Evolutionary conservation across 1,140 invertebrate genomes (phyloP).

Genomic region (Coenobita brevimanus): DNA sequence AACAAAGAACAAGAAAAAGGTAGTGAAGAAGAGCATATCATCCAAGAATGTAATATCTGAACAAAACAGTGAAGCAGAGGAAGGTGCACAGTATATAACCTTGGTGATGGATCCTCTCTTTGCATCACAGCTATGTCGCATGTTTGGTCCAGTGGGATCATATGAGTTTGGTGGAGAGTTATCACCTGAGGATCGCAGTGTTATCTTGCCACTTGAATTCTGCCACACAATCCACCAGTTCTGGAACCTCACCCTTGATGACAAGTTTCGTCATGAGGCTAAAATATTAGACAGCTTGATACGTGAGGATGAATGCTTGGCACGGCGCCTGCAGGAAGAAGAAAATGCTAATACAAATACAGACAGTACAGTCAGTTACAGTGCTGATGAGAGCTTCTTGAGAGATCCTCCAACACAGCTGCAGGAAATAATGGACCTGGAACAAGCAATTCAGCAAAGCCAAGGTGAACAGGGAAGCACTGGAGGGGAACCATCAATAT

Average conservation of each 20-base stretch:
- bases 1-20: slow-evolving; percentile 36
- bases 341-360: slow-evolving; percentile 14
- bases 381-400: background rate
- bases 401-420: slow-evolving; percentile 37
- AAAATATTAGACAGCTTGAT: slow-evolving; percentile 50
- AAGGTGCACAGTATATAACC: slow-evolving; percentile 48
- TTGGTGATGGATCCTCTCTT: slow-evolving; percentile 55
- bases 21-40: slow-evolving; percentile 5
- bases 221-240: slow-evolving; percentile 50
- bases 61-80: slow-evolving; percentile 12
- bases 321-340: slow-evolving; percentile 46
- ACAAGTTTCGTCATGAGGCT: slow-evolving; percentile 54
- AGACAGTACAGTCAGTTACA: background rate
- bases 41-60: background rate
- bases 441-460: slow-evolving; percentile 51
- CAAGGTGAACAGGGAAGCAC: background rate
- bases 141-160: slow-evolving; percentile 50
- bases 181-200: slow-evolving; percentile 43
- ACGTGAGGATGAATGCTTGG: slow-evolving; percentile 48
- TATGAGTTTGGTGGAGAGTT: slow-evolving; percentile 44
- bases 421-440: slow-evolving; percentile 58
- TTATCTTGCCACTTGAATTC: slow-evolving; percentile 47
- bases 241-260: slow-evolving; percentile 42
- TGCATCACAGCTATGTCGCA: slow-evolving; percentile 46
- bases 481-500: background rate